Evolutionary conservation across 2,797 vertebrate genomes (phyloP).

Genomic region (Oryzias dopingdopingensis): DNA sequence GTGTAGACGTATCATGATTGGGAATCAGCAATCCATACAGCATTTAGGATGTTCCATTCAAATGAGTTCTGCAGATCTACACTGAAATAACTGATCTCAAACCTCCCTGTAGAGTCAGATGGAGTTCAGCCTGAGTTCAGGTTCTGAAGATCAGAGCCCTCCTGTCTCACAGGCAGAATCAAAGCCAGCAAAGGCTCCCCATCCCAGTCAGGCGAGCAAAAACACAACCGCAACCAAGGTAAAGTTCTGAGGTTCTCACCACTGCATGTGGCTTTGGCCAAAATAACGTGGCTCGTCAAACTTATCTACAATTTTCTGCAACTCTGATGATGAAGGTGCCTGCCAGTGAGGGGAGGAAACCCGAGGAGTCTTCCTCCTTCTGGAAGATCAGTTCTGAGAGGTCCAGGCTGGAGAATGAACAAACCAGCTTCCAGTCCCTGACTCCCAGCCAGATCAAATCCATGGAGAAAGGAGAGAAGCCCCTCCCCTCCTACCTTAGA

Average conservation of each 20-base stretch:
- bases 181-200: constrained; percentile 70
- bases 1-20: too few species aligned
- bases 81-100: too few species aligned
- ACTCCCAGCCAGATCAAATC: constrained; percentile 98
- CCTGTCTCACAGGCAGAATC: constrained; percentile 70
- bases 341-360: constrained; percentile 79
- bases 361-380: constrained; percentile 91
- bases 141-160: constrained; percentile 75
- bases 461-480: constrained; percentile 95
- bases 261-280: too few species aligned
- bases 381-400: constrained; percentile 96
- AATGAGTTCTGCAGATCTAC: too few species aligned
- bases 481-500: constrained; percentile 84
- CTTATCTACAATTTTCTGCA: not conserved
- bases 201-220: constrained; percentile 73
- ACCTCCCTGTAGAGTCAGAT: constrained; percentile 84
- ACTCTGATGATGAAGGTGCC: constrained; percentile 54
- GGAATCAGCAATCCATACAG: too few species aligned
- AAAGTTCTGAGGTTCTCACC: not conserved
- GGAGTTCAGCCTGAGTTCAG: constrained; percentile 87
- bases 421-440: constrained; percentile 89
- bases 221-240: constrained; percentile 76
- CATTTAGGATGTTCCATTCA: too few species aligned
- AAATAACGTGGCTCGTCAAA: too few species aligned
- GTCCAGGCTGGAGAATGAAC: constrained; percentile 87